Evolutionary conservation across 2,113 vertebrate genomes (phyloP).

Genomic region (Pogona vitticeps): DNA sequence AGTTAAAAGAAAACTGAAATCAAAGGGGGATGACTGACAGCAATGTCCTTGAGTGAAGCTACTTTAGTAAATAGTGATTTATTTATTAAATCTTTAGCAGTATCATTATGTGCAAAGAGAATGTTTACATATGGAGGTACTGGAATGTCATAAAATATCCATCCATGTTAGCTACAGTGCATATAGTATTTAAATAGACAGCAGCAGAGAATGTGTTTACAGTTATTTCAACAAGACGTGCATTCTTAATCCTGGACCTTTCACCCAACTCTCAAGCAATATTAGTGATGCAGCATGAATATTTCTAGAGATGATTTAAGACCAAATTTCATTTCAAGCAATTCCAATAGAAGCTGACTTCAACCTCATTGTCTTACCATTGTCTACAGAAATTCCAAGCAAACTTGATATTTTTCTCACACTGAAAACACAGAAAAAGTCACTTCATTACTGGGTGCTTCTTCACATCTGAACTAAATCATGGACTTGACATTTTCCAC

Average conservation of each 20-base stretch:
- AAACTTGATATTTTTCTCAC: conserved; percentile 99
- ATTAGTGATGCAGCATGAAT: background rate
- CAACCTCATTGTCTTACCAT: conserved; percentile 94
- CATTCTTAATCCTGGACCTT: background rate
- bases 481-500: conserved; percentile 64
- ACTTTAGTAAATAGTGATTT: no score
- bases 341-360: conserved; percentile 77
- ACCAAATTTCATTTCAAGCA: conserved; percentile 67
- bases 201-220: background rate
- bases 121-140: background rate
- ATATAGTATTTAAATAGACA: background rate
- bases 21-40: background rate
- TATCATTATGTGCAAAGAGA: background rate
- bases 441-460: conserved; percentile 87
- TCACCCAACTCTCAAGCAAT: background rate
- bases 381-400: conserved; percentile 99
- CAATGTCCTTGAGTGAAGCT: background rate
- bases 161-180: background rate
- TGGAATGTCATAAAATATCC: background rate
- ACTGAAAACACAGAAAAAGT: conserved; percentile 98
- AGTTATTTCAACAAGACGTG: background rate
- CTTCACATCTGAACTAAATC: conserved; percentile 74
- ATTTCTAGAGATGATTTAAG: background rate
- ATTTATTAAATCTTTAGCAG: background rate
- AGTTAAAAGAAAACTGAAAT: background rate